phyloP scores from a whole-genome alignment of 2,888 invertebrate genomes.

The Chaetogeoica ovagalla region DNA sequence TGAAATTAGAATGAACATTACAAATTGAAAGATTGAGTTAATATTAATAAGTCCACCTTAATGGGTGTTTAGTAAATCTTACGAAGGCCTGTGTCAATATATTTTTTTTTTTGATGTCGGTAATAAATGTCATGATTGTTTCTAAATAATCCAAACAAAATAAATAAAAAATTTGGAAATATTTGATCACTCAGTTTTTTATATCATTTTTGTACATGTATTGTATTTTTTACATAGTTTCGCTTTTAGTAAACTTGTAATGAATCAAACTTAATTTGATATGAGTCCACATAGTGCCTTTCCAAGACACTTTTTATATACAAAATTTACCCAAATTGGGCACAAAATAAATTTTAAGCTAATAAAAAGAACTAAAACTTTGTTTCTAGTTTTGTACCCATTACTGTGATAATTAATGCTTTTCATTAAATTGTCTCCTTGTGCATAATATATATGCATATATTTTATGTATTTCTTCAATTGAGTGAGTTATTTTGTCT shows the following conservation, averaged over 20 bases:
- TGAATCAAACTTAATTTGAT: slow-evolving; percentile 26
- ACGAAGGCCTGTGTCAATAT: neutral
- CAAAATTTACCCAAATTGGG: slow-evolving; percentile 21
- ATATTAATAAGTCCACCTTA: neutral
- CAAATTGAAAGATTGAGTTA: neutral
- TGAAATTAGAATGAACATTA: neutral
- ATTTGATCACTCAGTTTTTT: slow-evolving; percentile 25
- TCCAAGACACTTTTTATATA: slow-evolving; percentile 44
- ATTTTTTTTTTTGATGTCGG: neutral
- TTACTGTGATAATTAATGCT: slow-evolving; percentile 49
- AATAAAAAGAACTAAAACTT: slow-evolving; percentile 5
- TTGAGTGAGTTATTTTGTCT: slow-evolving; percentile 1
- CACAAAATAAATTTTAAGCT: slow-evolving; percentile 35
- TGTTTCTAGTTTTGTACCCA: slow-evolving; percentile 41
- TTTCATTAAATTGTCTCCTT: slow-evolving; percentile 27
- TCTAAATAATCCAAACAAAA: slow-evolving; percentile 1
- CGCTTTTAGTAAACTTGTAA: slow-evolving; percentile 45
- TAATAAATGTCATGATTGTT: neutral
- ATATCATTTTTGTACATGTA: slow-evolving; percentile 31
- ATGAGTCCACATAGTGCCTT: slow-evolving; percentile 47
- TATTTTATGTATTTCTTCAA: too few species aligned
- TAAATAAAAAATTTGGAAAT: slow-evolving; percentile 26
- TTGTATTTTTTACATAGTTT: slow-evolving; percentile 40
- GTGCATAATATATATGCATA: neutral
- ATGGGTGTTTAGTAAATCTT: neutral